Evolutionary conservation across 2,888 invertebrate species (phyloP).

Genomic region (Coleophora deauratella): DNA sequence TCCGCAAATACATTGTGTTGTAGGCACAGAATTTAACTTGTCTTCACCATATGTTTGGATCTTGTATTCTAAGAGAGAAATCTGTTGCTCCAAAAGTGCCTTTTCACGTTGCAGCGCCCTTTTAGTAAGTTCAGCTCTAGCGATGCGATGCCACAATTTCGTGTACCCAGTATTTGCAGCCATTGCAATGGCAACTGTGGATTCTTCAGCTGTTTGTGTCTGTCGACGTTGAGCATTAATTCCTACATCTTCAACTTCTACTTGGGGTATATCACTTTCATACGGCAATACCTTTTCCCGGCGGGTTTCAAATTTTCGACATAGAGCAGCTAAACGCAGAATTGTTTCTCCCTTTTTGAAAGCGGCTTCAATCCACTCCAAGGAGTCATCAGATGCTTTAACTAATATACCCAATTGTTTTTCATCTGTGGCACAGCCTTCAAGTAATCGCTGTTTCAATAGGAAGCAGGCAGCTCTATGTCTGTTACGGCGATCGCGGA

Average conservation of each 20-base stretch:
- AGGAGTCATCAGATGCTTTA: constrained; percentile 43
- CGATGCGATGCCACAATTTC: constrained; percentile 55
- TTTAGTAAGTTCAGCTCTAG: constrained; percentile 52
- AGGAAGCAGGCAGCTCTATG: constrained; percentile 47
- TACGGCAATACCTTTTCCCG: constrained; percentile 65
- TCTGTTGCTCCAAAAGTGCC: constrained; percentile 45
- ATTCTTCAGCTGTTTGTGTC: constrained; percentile 33
- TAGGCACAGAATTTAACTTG: constrained; percentile 10
- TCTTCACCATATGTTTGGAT: constrained; percentile 31
- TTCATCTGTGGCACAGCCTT: constrained; percentile 39
- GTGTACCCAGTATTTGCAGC: constrained; percentile 45
- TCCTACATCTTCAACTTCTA: no score
- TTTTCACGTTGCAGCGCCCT: constrained; percentile 53
- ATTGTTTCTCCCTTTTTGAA: constrained; percentile 66
- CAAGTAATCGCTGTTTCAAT: constrained; percentile 39
- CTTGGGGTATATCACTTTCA: constrained; percentile 33
- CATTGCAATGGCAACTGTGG: constrained; percentile 39
- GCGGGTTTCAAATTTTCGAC: constrained; percentile 72
- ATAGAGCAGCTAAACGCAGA: constrained; percentile 62
- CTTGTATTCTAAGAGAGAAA: constrained; percentile 31
- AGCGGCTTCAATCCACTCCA: constrained; percentile 52
- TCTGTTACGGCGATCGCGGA: constrained; percentile 53
- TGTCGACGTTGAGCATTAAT: no score
- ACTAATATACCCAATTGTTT: constrained; percentile 43
- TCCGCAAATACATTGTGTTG: constrained; percentile 35